phyloP scores from a whole-genome alignment of 2,797 vertebrate genomes.

The Adrianichthys oophorus region DNA sequence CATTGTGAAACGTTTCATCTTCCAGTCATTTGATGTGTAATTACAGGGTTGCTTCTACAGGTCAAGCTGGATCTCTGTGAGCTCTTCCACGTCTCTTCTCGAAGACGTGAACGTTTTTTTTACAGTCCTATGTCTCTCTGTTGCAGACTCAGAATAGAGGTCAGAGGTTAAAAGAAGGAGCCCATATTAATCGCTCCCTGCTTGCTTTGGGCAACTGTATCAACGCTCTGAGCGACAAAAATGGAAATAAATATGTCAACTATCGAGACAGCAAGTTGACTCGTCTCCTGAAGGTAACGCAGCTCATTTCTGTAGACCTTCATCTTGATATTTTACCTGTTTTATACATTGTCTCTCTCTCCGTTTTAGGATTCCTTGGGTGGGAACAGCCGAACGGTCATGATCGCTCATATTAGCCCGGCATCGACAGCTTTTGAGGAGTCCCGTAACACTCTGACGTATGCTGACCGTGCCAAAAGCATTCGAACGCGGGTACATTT shows the following conservation, averaged over 20 bases:
- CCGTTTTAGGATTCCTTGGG: conserved; percentile 85
- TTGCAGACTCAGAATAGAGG: conserved; percentile 89
- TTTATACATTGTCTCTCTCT: background rate
- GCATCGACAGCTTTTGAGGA: conserved; percentile 90
- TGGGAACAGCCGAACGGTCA: conserved; percentile 90
- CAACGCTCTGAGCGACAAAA: conserved; percentile 88
- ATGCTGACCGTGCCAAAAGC: conserved; percentile 91
- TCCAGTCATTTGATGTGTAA: too few species aligned
- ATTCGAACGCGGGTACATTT: conserved; percentile 86
- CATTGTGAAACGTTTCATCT: too few species aligned
- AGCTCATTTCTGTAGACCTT: background rate
- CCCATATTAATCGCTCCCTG: conserved; percentile 93
- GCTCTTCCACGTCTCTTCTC: too few species aligned
- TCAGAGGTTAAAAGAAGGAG: conserved; percentile 91
- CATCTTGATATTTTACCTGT: too few species aligned
- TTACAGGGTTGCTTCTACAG: too few species aligned
- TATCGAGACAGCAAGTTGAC: conserved; percentile 96
- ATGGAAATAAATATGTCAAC: conserved; percentile 87
- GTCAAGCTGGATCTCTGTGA: too few species aligned
- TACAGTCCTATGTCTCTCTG: conserved; percentile 8
- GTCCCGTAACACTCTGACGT: conserved; percentile 89
- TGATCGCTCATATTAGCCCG: conserved; percentile 95
- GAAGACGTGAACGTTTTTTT: too few species aligned
- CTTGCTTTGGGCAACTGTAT: conserved; percentile 95
- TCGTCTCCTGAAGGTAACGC: conserved; percentile 87